Conservation (phyloP, 2,797 vertebrate species). For the Acomys russatus region DNA sequence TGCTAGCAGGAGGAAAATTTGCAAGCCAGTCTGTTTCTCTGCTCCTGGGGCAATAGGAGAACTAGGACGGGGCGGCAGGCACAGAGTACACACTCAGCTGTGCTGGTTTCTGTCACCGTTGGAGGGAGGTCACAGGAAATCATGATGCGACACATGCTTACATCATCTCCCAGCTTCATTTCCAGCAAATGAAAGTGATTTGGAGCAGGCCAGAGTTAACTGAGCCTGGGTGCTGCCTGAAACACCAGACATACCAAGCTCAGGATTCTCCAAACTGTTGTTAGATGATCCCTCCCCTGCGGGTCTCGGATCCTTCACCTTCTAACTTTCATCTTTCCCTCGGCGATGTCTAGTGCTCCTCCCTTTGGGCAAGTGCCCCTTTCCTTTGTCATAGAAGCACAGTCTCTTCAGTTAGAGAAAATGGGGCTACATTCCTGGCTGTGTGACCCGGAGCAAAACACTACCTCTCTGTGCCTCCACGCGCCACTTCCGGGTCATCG, state of each 20-base stretch:
- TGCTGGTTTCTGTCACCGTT: too few species aligned
- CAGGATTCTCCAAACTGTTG: too few species aligned
- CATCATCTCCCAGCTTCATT: not conserved
- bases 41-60: not conserved
- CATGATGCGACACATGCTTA: not conserved
- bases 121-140: not conserved
- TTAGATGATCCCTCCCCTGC: not conserved
- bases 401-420: not conserved
- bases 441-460: not conserved
- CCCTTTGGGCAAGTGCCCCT: not conserved
- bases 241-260: not conserved
- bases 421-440: not conserved
- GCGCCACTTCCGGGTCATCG: not conserved
- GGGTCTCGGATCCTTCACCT: not conserved
- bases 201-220: not conserved
- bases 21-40: not conserved
- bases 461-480: not conserved
- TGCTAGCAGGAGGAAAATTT: not conserved
- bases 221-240: not conserved
- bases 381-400: not conserved
- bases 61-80: not conserved
- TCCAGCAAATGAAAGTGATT: slow-evolving; percentile 9
- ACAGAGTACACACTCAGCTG: fast-evolving
- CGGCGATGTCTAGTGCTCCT: not conserved
- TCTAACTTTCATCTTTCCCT: not conserved